A percentile compares a stretch with the other conserved stretches of the same genome.
Conservation (phyloP, 2,888 invertebrate genomes). For the Drosophila lacicola region DNA sequence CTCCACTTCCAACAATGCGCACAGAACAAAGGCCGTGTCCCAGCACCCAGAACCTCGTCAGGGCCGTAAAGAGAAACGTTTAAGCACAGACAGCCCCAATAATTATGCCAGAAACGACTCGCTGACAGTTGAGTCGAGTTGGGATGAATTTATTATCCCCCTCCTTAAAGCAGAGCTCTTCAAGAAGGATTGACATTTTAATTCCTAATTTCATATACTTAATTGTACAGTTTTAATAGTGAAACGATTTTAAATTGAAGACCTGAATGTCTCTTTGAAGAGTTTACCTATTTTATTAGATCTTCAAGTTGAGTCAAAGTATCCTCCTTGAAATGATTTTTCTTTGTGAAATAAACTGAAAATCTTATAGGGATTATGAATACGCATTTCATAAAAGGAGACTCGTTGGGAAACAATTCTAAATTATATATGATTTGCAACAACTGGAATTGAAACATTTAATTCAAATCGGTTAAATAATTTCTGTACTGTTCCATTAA, state of each 20-base stretch:
- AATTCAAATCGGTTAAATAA: no score
- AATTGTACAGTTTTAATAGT: background rate
- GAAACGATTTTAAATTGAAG: background rate
- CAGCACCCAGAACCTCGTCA: conserved; percentile 1
- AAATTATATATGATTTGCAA: no score
- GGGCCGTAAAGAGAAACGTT: conserved; percentile 11
- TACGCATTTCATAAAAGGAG: no score
- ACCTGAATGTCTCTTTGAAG: no score
- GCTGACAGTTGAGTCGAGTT: conserved; percentile 6
- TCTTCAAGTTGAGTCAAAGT: no score
- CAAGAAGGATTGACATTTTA: background rate
- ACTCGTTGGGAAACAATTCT: no score
- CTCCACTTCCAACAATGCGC: conserved; percentile 32
- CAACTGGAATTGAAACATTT: background rate
- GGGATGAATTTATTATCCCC: background rate
- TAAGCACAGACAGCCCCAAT: conserved; percentile 26
- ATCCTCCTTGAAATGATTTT: no score
- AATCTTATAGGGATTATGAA: no score
- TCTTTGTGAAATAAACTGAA: no score
- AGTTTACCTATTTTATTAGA: no score
- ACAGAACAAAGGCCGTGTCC: conserved; percentile 37
- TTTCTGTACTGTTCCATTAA: background rate
- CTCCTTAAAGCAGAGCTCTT: background rate
- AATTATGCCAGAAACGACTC: conserved; percentile 30
- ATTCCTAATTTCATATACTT: no score